These are phyloP conservation scores for Oplegnathus fasciatus DNA, from an alignment of 2,113 vertebrate species.

Conservation along the genomic window DNA sequence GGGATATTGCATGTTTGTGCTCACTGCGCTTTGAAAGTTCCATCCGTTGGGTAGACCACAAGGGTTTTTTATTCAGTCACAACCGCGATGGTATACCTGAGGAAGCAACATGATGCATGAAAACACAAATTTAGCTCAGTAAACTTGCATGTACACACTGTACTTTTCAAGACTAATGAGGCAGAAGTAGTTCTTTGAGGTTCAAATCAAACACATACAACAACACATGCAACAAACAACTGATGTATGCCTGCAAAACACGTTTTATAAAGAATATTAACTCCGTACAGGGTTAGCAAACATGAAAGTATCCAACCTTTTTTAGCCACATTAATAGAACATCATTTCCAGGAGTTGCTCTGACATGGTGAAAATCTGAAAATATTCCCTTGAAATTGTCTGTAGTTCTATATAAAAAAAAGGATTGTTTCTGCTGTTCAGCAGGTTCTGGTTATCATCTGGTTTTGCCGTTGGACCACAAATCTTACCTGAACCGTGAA, in stretches of 20 bases:
- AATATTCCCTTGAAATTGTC: background rate
- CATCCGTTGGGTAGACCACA: slow-evolving; percentile 67
- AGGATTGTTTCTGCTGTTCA: background rate
- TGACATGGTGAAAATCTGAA: background rate
- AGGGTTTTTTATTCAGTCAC: slow-evolving; percentile 47
- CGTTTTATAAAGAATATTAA: slow-evolving; percentile 6
- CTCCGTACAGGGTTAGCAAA: background rate
- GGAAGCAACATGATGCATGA: slow-evolving; percentile 35
- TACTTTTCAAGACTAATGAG: slow-evolving; percentile 56
- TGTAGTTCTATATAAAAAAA: background rate
- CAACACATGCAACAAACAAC: slow-evolving; percentile 27
- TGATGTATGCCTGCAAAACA: slow-evolving; percentile 14
- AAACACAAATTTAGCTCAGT: slow-evolving; percentile 41
- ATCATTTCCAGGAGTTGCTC: background rate
- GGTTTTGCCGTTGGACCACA: background rate
- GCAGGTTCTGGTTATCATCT: background rate
- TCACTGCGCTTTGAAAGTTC: slow-evolving; percentile 62
- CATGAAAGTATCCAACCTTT: slow-evolving; percentile 24
- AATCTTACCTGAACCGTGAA: slow-evolving; percentile 7
- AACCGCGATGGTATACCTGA: slow-evolving; percentile 27
- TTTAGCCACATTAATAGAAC: background rate
- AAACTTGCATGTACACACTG: slow-evolving; percentile 37
- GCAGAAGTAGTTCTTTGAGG: slow-evolving; percentile 54
- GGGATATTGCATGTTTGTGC: slow-evolving; percentile 56
- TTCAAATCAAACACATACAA: slow-evolving; percentile 26